Evolutionary conservation across 2,113 vertebrate genomes (phyloP), one percentile per base, ranked within the genome.

Genomic region (Dicentrarchus labrax): DNA sequence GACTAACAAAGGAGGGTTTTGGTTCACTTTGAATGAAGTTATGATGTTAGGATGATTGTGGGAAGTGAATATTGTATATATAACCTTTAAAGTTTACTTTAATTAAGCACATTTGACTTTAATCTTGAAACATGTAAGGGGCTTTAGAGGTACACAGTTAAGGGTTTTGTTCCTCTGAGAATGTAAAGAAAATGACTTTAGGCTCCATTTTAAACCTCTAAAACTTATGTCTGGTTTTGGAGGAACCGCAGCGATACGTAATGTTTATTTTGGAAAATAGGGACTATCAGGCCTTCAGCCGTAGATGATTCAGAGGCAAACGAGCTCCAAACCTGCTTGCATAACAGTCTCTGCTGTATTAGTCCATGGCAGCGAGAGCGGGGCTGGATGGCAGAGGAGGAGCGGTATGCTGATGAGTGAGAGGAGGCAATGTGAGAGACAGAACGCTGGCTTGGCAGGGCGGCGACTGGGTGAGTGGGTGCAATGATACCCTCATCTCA

Each of bases 231-330:
- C 4, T n/a, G 0, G 39, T 22, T 75, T 70, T 4, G 22, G 24
- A 64, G 66, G 13, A 0, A 2, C 64, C n/a, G 39, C 57, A 30
- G 48, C 9, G 6, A 38, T 45, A 6, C 1, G 8, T 69, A 22
- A 70, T 48, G 48, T 83, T 76, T 76, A 62, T 83, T 76, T 76
- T 76, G 60, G 60, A 72, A 47, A 79, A 24, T 8, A 12, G 80
- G 72, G 47, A 72, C 72, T 5, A n/a, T 75, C 60, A 21, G 72
- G 77, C 81, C 47, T 76, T 76, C 86, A 72, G 86, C 62, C 5
- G 61, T 15, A 0, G 54, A 80, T 84, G 85, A 87, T 83, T 84
- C 85, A 87, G 8, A 84, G 53, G 65, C 77, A 80, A 77, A 84
- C 72, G 57, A 64, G 57, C 56, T 36, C 48, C 56, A 4, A 62